phyloP scores from a whole-genome alignment of 1,140 invertebrate genomes.

The Paramacrobiotus metropolitanus region DNA sequence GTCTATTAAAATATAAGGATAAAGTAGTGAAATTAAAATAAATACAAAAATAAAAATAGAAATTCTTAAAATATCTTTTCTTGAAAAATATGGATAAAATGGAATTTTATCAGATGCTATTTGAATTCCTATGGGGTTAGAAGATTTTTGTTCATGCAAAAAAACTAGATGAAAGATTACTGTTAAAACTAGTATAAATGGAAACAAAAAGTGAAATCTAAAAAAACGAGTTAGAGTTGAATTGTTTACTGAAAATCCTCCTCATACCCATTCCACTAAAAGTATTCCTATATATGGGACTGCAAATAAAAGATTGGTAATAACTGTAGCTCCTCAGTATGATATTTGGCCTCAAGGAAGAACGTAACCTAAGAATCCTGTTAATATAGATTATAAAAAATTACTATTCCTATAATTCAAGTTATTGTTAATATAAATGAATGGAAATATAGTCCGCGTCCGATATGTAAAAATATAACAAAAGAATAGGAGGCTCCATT shows the following conservation, averaged over 20 bases:
- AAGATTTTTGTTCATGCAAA: slow-evolving; percentile 10
- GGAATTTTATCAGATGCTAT: slow-evolving; percentile 15
- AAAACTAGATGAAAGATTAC: background rate
- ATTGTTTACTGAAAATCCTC: slow-evolving; percentile 10
- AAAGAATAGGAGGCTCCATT: slow-evolving; percentile 11
- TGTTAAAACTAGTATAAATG: slow-evolving; percentile 8
- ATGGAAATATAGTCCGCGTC: slow-evolving; percentile 9
- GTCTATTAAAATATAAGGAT: slow-evolving; percentile 35
- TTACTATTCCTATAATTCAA: slow-evolving; percentile 9
- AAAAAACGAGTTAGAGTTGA: slow-evolving; percentile 13
- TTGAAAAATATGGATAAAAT: slow-evolving; percentile 24
- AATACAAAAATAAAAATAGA: slow-evolving; percentile 23
- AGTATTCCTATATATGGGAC: slow-evolving; percentile 10
- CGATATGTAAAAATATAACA: slow-evolving; percentile 10
- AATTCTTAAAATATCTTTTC: slow-evolving; percentile 13
- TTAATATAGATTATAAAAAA: slow-evolving; percentile 11
- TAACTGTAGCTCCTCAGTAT: slow-evolving; percentile 11
- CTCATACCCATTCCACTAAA: slow-evolving; percentile 12
- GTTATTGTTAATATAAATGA: slow-evolving; percentile 9
- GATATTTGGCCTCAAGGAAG: slow-evolving; percentile 11
- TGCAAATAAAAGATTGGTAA: slow-evolving; percentile 11
- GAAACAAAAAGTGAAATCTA: slow-evolving; percentile 12
- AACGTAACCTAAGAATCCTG: slow-evolving; percentile 11
- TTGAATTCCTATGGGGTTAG: slow-evolving; percentile 13
- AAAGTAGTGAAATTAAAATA: slow-evolving; percentile 18